Base-by-base conservation (phyloP, 2,113 vertebrate genomes). In the Cyrtonyx montezumae region DNA sequence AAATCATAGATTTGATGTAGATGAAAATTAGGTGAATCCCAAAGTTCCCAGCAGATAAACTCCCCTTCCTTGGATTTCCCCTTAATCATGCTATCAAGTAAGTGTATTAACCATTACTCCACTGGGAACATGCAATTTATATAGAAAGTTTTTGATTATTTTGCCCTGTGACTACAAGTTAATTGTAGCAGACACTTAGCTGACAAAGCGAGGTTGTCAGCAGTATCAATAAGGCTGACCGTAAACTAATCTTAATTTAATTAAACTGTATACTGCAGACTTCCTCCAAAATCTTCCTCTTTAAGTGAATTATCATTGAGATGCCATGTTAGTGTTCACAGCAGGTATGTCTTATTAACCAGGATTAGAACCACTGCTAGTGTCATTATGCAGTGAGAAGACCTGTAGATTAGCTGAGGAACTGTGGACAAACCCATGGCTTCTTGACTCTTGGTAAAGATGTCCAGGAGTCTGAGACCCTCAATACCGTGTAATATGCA, bases 351-450 rank as follows among this genome's bases (percentile, higher is more conserved):
- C 37, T 34, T 91, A 6, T 81, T 89, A 77, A 55, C 61, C 65
- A 40, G 26, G 10, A 62, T 5, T 73, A 15, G 40, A 36, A 61
- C 26, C 8, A 8, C 76, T 53, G 25, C 0, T 0, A 43, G 6
- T 42, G 17, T 48, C 36, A 15, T n/a, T 80, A 23, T 45, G 37
- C 34, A 76, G 12, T 48, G 5, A 5, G n/a, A 82, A 74, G 9
- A 73, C 14, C 19, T 8, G 3, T 9, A 22, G 43, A 40, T 25
- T 25, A 48, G 17, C 9, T 65, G 36, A 65, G 40, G 84, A 79
- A 55, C 40, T 69, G 25, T 73, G 40, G 69, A 58, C 25, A 82
- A 82, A 71, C 8, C 9, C 9, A 45, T 56, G 8, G 8, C 73
- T 34, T 74, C 82, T 26, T 63, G 68, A 69, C 21, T 30, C 6